Base-by-base conservation (phyloP, 2,888 invertebrate genomes). In the Theodoxus fluviatilis region DNA sequence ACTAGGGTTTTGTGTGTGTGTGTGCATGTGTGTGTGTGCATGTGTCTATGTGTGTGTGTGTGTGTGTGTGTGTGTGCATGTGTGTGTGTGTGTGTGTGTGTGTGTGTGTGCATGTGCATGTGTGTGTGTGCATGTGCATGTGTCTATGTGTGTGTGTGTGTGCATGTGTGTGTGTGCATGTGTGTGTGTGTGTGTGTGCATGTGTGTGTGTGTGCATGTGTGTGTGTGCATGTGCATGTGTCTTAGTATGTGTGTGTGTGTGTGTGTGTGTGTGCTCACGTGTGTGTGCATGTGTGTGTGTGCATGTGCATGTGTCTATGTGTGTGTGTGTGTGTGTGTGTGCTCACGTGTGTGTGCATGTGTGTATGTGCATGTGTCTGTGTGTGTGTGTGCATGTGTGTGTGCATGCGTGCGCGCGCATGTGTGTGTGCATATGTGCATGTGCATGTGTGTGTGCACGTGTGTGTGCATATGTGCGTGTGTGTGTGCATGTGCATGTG, bases 321-420 rank as follows among this genome's bases (percentile, higher is more conserved):
- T 70, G 38, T 70, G 28, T 67, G 59, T 57, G 57, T 66, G 52
- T 66, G 67, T 66, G 57, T 70, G 63, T 37, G 63, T 63, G 63
- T 37, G 63, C 40, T 37, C 9, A 40, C 25, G 63, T 22, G 63
- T 63, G 66, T 47, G n/a, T 69, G 47, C 35, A 52, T 70, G 61
- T 6, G 66, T 55, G 70, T 52, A 25, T 65, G 38, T 52, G 38
- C 31, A 38, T 66, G 38, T 70, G 2, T 33, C 33, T 69, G 22
- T 31, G 64, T 70, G 37, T 66, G 18, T 37, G 61, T 38, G 68
- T 37, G 68, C 15, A 25, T 65, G 68, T 43, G 69, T 64, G 61
- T 28, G 69, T 69, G 59, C 18, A 28, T 59, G 35, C 22, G 49
- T 67, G 40, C 25, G 40, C 47, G 40, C 52, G 35, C 31, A 33